Percentiles rank a stretch among this genome's conserved stretches.
phyloP scores from a whole-genome alignment of 1,140 invertebrate species.

The Thaumetopoea pityocampa region DNA sequence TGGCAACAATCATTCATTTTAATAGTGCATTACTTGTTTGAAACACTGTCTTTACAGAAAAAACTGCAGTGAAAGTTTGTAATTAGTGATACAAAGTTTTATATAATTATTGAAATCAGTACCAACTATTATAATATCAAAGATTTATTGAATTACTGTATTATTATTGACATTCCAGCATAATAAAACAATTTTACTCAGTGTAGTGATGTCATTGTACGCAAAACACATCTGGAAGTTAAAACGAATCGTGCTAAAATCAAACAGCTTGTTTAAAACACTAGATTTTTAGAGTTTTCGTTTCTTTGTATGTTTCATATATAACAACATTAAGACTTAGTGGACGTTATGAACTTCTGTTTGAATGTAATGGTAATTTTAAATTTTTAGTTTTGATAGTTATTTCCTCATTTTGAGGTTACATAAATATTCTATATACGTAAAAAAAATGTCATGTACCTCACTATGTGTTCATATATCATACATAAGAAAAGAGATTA shows the following conservation, averaged over 20 bases:
- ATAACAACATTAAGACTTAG: too few relatives aligned
- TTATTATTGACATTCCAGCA: too few relatives aligned
- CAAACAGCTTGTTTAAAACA: too few relatives aligned
- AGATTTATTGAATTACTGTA: conserved; percentile 7
- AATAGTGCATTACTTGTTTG: conserved; percentile 30
- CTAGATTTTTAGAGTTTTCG: too few relatives aligned
- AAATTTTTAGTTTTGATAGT: too few relatives aligned
- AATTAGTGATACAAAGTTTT: conserved; percentile 29
- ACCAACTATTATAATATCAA: conserved; percentile 11
- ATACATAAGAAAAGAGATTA: conserved; percentile 20
- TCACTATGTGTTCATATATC: conserved; percentile 15
- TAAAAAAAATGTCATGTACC: conserved; percentile 6
- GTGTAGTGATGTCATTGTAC: too few relatives aligned
- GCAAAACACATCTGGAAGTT: too few relatives aligned
- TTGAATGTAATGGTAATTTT: too few relatives aligned
- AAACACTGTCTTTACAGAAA: conserved; percentile 20
- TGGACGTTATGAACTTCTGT: too few relatives aligned
- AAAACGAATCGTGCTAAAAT: too few relatives aligned
- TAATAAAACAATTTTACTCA: too few relatives aligned
- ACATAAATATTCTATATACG: background rate
- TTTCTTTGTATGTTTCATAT: too few relatives aligned
- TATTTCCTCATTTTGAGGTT: conserved; percentile 8
- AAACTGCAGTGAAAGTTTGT: conserved; percentile 37
- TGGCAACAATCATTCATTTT: conserved; percentile 34
- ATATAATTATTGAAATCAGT: conserved; percentile 21